Percentiles rank a stretch among this genome's conserved stretches.
phyloP scores from a whole-genome alignment of 2,113 vertebrate species.

The Tursiops truncatus region DNA sequence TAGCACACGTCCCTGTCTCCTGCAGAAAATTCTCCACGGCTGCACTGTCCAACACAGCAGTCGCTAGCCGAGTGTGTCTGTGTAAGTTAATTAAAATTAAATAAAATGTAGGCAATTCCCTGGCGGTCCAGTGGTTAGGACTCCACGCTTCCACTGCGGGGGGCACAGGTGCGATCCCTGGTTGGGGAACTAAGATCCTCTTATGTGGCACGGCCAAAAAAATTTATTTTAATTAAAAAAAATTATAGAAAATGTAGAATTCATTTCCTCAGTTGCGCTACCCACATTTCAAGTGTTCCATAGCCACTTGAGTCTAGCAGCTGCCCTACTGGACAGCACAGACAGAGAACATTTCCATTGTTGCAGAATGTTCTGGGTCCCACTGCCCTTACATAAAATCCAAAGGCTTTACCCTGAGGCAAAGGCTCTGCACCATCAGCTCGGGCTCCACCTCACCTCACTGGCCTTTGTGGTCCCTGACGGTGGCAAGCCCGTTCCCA shows the following conservation, averaged over 20 bases:
- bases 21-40: not conserved
- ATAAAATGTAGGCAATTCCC: not conserved
- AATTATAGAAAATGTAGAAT: not conserved
- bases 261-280: not conserved
- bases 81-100: not conserved
- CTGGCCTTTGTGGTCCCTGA: not conserved
- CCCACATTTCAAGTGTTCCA: not conserved
- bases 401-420: not conserved
- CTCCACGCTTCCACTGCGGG: not conserved
- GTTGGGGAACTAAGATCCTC: not conserved
- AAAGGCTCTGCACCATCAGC: fast-evolving
- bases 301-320: no score
- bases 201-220: not conserved
- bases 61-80: not conserved
- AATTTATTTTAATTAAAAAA: not conserved
- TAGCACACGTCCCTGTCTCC: not conserved
- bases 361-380: not conserved
- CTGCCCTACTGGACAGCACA: fast-evolving
- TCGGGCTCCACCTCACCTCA: no score
- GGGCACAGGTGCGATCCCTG: not conserved
- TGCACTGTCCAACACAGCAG: not conserved
- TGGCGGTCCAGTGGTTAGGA: not conserved
- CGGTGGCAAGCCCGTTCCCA: not conserved
- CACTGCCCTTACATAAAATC: not conserved
- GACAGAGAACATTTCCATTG: fast-evolving